Percentiles rank a stretch among this genome's conserved stretches.
These are phyloP conservation scores for Monochamus alternatus DNA, from an alignment of 2,888 invertebrate genomes.

Conservation along the genomic window DNA sequence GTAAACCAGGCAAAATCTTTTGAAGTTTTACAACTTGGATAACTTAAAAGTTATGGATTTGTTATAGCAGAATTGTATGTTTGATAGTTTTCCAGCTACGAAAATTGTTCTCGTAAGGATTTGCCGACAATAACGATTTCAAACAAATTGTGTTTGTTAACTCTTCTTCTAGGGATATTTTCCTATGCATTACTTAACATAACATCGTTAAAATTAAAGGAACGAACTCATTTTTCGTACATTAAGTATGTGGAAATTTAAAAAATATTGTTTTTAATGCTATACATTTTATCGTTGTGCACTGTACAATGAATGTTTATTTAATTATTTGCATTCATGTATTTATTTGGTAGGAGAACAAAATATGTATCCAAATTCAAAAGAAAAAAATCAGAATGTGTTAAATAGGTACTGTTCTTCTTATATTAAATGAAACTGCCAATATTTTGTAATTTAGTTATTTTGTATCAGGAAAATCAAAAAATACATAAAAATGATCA, in stretches of 20 bases:
- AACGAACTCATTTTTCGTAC: background rate
- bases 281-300: constrained; percentile 44
- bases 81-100: too few species aligned
- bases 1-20: too few species aligned
- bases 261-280: constrained; percentile 33
- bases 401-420: constrained; percentile 39
- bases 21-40: too few species aligned
- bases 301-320: constrained; percentile 52
- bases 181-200: too few species aligned
- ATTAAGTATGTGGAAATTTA: constrained; percentile 21
- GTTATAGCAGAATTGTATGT: too few species aligned
- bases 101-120: too few species aligned
- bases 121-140: background rate
- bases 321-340: constrained; percentile 48
- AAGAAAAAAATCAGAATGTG: constrained; percentile 25
- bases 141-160: too few species aligned
- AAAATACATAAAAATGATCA: constrained; percentile 1
- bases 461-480: constrained; percentile 37
- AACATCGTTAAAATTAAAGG: too few species aligned
- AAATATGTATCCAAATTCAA: constrained; percentile 42
- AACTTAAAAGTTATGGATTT: too few species aligned
- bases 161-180: too few species aligned
- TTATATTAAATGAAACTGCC: constrained; percentile 27
- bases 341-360: constrained; percentile 45
- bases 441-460: constrained; percentile 45